Evolutionary conservation across 2,888 invertebrate species (phyloP).

Genomic region (Proisotoma minuta): DNA sequence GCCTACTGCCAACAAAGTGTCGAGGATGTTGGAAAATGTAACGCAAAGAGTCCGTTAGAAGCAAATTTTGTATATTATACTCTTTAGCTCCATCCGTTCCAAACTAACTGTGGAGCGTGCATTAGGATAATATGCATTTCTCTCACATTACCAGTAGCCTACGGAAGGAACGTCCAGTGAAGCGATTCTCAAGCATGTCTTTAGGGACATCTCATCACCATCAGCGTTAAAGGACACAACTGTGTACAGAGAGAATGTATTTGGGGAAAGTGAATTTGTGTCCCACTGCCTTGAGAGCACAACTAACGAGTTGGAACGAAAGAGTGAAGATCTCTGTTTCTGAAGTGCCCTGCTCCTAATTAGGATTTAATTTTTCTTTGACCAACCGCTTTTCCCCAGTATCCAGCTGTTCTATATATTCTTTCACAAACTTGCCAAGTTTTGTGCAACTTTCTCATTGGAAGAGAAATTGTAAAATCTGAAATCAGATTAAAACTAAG

Average conservation of each 20-base stretch:
- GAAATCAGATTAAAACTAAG: neutral
- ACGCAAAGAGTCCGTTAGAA: too few species aligned
- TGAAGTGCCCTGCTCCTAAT: constrained; percentile 42
- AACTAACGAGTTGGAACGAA: constrained; percentile 31
- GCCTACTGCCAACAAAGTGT: neutral
- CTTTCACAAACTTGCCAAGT: neutral
- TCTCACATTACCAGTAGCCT: too few species aligned
- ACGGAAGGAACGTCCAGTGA: too few species aligned
- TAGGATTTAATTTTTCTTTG: constrained; percentile 44
- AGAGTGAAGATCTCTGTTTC: constrained; percentile 30
- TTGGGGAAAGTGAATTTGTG: neutral
- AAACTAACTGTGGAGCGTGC: too few species aligned
- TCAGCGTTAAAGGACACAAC: too few species aligned
- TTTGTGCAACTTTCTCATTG: neutral
- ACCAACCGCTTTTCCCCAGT: constrained; percentile 5
- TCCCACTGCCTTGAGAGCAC: neutral
- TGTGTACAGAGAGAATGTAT: too few species aligned
- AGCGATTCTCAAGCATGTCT: too few species aligned
- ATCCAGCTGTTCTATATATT: constrained; percentile 10
- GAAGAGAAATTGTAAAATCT: neutral
- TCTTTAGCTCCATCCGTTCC: too few species aligned
- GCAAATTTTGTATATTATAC: too few species aligned
- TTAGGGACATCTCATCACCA: too few species aligned
- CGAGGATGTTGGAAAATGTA: neutral
- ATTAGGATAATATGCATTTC: too few species aligned